Conservation (phyloP, 2,888 invertebrate species). For the Nezara viridula region DNA sequence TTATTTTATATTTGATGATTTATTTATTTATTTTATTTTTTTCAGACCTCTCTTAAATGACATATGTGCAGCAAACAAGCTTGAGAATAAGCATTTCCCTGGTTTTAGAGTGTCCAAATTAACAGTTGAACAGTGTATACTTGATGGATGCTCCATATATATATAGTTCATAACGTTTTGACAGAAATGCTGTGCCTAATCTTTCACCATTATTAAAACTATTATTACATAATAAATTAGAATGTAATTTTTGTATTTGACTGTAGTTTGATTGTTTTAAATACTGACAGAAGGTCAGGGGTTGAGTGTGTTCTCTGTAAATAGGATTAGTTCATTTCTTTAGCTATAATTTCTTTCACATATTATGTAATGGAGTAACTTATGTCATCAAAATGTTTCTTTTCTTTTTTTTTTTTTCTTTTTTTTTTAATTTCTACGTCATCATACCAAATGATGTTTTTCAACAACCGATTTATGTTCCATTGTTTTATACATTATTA, state of each 20-base stretch:
- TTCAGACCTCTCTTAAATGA: conserved; percentile 62
- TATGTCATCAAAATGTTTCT: conserved; percentile 20
- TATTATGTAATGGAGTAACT: conserved; percentile 55
- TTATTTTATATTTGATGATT: too few species aligned
- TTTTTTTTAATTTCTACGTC: conserved; percentile 34
- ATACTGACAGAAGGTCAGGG: conserved; percentile 53
- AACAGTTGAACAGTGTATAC: conserved; percentile 59
- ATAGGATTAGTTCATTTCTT: conserved; percentile 58
- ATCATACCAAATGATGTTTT: conserved; percentile 30
- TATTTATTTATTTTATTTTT: neutral
- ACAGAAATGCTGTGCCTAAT: conserved; percentile 61
- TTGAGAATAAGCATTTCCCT: conserved; percentile 59
- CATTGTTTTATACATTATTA: conserved; percentile 14
- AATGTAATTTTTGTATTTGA: conserved; percentile 62
- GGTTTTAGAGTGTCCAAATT: conserved; percentile 59
- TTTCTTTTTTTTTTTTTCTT: conserved; percentile 15
- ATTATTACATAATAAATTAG: conserved; percentile 59
- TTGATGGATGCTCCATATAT: conserved; percentile 57
- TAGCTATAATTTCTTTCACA: conserved; percentile 57
- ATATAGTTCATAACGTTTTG: conserved; percentile 57
- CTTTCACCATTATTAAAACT: conserved; percentile 60
- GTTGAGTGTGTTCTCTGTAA: conserved; percentile 59
- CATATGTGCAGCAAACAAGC: conserved; percentile 56
- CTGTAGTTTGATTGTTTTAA: conserved; percentile 59
- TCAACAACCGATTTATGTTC: neutral